phyloP scores from a whole-genome alignment of 2,888 invertebrate genomes.

The Caradrina clavipalpis region DNA sequence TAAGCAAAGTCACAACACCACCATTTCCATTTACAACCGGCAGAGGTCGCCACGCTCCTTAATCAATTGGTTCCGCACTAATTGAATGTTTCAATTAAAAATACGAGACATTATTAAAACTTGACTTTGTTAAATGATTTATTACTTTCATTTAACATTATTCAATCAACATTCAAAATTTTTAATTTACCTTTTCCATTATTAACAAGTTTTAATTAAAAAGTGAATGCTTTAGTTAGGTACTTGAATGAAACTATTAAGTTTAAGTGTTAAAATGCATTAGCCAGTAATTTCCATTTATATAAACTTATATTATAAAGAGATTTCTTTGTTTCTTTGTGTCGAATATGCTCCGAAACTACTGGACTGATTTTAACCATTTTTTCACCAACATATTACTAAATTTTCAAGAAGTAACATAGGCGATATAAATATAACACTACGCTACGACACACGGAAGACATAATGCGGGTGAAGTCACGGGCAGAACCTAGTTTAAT shows the following conservation, averaged over 20 bases:
- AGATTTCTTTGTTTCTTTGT: too few species aligned
- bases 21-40: slow-evolving; percentile 30
- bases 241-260: slow-evolving; percentile 18
- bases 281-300: not conserved
- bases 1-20: slow-evolving; percentile 5
- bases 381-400: too few species aligned
- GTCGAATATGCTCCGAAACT: too few species aligned
- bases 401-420: too few species aligned
- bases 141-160: not conserved
- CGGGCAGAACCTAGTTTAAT: too few species aligned
- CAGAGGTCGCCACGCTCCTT: slow-evolving; percentile 41
- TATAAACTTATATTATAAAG: too few species aligned
- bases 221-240: slow-evolving; percentile 9
- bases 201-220: slow-evolving; percentile 1
- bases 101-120: slow-evolving; percentile 7
- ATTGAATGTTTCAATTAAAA: slow-evolving; percentile 49
- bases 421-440: too few species aligned
- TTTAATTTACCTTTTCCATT: slow-evolving; percentile 10
- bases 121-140: not conserved
- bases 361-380: too few species aligned
- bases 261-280: not conserved
- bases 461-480: too few species aligned
- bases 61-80: slow-evolving; percentile 60
- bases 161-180: not conserved
- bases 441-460: too few species aligned